Base-by-base conservation (phyloP, 2,888 invertebrate genomes). In the Polyommatus icarus region DNA sequence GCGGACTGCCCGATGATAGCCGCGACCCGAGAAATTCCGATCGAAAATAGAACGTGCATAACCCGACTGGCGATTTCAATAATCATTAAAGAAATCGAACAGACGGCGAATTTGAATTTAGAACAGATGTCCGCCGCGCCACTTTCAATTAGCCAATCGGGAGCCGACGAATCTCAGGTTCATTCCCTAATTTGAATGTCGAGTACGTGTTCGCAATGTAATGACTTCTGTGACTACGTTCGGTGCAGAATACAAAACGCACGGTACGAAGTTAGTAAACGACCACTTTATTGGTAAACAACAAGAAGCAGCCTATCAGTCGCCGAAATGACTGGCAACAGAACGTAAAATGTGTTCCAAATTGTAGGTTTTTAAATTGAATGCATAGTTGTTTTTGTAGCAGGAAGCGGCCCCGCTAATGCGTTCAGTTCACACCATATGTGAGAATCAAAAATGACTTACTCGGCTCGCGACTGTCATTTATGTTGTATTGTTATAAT, bases 41-140 rank as follows among this genome's bases (percentile, higher is more conserved):
- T 85, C 90, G 86, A 88, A 91, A 90, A 91, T 92, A 92, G 92
- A 89, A 85, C 87, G 84, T 83, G 84, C 85, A 84, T 83, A 83
- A 81, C 80, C 83, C 85, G 85, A 88, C 88, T 87, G 90, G 89
- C 89, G 88, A 90, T 91, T 90, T 91, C 91, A 91, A 92, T 91
- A 91, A 91, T 91, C 91, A 91, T 91, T 92, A 90, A 87, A 89
- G 89, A 87, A 87, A 85, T 84, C 84, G 87, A 85, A 86, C 87
- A 86, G 86, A 84, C 84, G 86, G 87, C 85, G 86, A 85, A 86
- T 87, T 87, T 84, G 85, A 85, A 86, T 87, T 86, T 84, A 82
- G 86, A 87, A 87, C 88, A 88, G 87, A 87, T 87, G 86, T 88
- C 85, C 84, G 87, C 82, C 82, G 83, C 84, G 84, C 86, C 85